Conservation (phyloP, 2,888 invertebrate genomes). For the Drosophila antonietae region DNA sequence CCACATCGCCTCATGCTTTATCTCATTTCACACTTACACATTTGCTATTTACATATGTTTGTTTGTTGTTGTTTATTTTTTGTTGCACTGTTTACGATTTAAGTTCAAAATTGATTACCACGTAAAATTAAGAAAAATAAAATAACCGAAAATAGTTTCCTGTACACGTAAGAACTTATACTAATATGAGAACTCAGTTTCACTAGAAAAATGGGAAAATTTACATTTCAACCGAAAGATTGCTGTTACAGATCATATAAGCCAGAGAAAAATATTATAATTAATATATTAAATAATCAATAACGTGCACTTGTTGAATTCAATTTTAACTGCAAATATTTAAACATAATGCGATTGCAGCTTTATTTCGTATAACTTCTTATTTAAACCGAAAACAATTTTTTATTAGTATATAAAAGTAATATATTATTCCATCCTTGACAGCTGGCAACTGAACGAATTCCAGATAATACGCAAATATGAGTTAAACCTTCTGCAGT, state of each 20-base stretch:
- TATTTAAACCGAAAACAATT: background rate
- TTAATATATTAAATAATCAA: background rate
- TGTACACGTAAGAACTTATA: background rate
- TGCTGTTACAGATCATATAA: background rate
- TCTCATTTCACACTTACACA: conserved; percentile 62
- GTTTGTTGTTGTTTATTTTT: conserved; percentile 36
- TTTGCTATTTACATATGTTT: conserved; percentile 39
- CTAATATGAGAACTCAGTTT: background rate
- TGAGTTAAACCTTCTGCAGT: background rate
- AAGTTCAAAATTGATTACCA: conserved; percentile 39
- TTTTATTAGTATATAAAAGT: background rate
- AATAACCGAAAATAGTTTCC: conserved; percentile 34
- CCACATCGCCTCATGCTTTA: conserved; percentile 42
- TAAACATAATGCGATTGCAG: background rate
- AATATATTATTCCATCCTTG: background rate
- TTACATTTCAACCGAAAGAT: background rate
- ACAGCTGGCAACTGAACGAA: background rate
- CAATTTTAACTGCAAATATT: background rate
- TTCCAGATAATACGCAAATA: background rate
- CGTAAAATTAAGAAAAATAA: conserved; percentile 17
- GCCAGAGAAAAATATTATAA: background rate
- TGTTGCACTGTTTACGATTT: conserved; percentile 41
- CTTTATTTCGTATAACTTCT: background rate
- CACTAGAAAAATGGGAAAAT: conserved; percentile 3
- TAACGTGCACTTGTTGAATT: background rate